A percentile compares a stretch with the other conserved stretches of the same genome.
Evolutionary conservation across 2,113 vertebrate genomes (phyloP).

Genomic region (Numenius arquata): DNA sequence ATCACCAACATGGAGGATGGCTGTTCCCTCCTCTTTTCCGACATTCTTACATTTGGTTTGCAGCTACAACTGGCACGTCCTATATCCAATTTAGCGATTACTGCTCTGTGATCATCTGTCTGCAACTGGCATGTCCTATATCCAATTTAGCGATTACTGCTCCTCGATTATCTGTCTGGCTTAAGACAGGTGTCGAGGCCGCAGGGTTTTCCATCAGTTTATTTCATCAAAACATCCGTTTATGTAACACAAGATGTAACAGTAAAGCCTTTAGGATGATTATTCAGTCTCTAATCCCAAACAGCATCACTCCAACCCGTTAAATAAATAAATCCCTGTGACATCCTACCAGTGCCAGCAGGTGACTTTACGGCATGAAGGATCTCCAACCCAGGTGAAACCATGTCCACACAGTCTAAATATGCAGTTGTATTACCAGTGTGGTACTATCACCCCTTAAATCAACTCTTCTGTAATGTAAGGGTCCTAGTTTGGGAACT

Average conservation of each 20-base stretch:
- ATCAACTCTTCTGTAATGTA: background rate
- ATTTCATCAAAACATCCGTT: background rate
- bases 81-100: background rate
- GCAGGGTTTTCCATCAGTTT: background rate
- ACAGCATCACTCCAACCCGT: background rate
- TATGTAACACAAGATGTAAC: background rate
- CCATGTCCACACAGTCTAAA: background rate
- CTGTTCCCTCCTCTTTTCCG: background rate
- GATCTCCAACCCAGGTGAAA: background rate
- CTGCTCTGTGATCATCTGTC: background rate
- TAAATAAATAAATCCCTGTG: background rate
- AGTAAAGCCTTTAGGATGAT: background rate
- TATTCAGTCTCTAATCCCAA: background rate
- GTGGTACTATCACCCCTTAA: background rate
- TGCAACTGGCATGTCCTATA: background rate
- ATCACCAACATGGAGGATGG: background rate
- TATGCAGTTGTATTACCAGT: background rate
- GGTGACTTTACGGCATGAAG: background rate
- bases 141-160: background rate
- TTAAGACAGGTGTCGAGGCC: background rate
- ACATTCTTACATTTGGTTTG: background rate
- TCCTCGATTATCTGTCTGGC: background rate
- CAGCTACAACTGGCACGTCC: background rate
- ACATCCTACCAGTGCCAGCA: background rate
- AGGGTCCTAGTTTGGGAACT: background rate